Conservation (phyloP, 2,797 vertebrate species). For the Dryobates pubescens region DNA sequence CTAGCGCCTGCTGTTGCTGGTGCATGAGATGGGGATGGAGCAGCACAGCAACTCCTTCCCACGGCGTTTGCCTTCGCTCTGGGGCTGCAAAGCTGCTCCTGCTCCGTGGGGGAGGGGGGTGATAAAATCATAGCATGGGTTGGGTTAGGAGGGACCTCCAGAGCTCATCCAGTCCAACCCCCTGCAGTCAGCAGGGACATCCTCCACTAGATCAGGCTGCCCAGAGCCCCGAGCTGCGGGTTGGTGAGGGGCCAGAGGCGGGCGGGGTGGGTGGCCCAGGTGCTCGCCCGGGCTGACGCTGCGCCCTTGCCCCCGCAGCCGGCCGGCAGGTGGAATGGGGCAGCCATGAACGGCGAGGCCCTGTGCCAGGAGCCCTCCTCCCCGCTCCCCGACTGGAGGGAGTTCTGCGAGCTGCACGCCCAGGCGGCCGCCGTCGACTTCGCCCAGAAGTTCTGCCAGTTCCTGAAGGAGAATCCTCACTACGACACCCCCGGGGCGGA, state of each 20-base stretch:
- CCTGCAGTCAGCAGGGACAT: too few relatives aligned
- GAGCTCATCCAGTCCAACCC: too few relatives aligned
- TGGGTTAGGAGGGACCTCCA: too few relatives aligned
- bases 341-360: constrained; percentile 84
- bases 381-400: constrained; percentile 92
- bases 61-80: rapidly evolving
- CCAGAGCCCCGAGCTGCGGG: rapidly evolving
- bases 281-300: too few relatives aligned
- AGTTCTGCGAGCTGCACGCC: constrained; percentile 97
- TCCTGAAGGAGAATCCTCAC: constrained; percentile 92
- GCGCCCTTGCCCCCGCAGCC: constrained; percentile 18
- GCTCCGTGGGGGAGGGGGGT: rapidly evolving
- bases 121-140: too few relatives aligned
- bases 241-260: rapidly evolving
- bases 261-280: background rate
- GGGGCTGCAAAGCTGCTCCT: background rate
- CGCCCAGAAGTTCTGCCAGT: constrained; percentile 93
- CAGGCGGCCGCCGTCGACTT: constrained; percentile 92
- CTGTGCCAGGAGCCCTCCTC: constrained; percentile 83
- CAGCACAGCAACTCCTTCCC: background rate
- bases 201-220: too few relatives aligned
- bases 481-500: constrained; percentile 92
- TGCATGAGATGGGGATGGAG: background rate
- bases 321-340: constrained; percentile 77
- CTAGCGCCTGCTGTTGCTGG: background rate